Evolutionary conservation across 2,888 invertebrate species (phyloP).

Genomic region (Chironomus riparius): DNA sequence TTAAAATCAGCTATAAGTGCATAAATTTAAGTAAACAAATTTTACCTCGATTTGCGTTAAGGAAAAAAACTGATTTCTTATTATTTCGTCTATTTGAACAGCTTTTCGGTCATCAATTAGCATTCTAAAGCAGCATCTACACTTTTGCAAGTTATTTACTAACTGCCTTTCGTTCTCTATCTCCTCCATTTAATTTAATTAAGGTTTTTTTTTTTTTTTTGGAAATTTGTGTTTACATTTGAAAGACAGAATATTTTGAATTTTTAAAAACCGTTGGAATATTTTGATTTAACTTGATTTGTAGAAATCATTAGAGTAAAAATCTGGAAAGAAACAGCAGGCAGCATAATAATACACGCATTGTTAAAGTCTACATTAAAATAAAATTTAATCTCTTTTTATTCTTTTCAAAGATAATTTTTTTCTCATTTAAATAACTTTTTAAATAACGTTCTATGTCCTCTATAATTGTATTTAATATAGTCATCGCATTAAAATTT

Average conservation of each 20-base stretch:
- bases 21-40: neutral
- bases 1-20: neutral
- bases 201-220: neutral
- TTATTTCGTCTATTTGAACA: neutral
- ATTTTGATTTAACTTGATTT: no score
- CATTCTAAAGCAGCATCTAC: constrained; percentile 20
- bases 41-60: neutral
- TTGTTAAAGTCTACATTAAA: neutral
- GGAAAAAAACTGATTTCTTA: neutral
- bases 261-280: neutral
- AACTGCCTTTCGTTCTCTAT: neutral
- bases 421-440: neutral
- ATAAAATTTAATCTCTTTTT: neutral
- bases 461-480: no score
- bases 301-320: no score
- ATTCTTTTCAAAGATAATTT: neutral
- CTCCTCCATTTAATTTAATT: neutral
- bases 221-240: neutral
- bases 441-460: no score
- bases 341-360: neutral
- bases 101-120: constrained; percentile 3
- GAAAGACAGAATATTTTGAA: neutral
- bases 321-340: no score
- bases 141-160: neutral
- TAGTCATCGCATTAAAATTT: neutral